Conservation (phyloP, 2,888 invertebrate genomes). For the Amphimallon solstitiale region DNA sequence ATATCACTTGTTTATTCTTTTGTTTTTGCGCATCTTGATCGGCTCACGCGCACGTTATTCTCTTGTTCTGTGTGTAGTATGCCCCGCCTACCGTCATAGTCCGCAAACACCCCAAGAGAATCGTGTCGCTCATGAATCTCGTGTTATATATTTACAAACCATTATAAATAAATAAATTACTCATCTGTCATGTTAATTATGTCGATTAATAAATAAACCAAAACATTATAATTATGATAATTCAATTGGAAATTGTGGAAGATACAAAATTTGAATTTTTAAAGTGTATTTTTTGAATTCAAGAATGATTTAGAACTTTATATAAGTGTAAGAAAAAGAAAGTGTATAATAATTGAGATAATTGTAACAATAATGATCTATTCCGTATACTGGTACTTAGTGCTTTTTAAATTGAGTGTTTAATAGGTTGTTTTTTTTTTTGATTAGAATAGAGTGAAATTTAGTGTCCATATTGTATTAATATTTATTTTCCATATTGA, state of each 20-base stretch:
- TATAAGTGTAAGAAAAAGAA: too few species aligned
- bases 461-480: slow-evolving; percentile 1
- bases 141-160: slow-evolving; percentile 34
- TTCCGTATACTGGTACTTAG: too few species aligned
- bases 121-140: slow-evolving; percentile 34
- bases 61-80: slow-evolving; percentile 45
- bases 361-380: too few species aligned
- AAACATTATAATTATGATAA: too few species aligned
- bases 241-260: too few species aligned
- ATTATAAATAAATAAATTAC: neutral
- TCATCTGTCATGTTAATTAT: neutral
- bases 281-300: too few species aligned
- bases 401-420: neutral
- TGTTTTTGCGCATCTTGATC: slow-evolving; percentile 53
- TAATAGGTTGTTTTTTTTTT: neutral
- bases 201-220: too few species aligned
- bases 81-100: slow-evolving; percentile 55
- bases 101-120: slow-evolving; percentile 43
- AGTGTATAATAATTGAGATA: too few species aligned
- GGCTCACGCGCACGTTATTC: slow-evolving; percentile 56
- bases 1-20: slow-evolving; percentile 28
- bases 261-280: too few species aligned
- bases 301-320: too few species aligned
- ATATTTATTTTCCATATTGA: neutral
- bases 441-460: neutral